A percentile compares a stretch with the other conserved stretches of the same genome.
phyloP scores from a whole-genome alignment of 2,888 invertebrate genomes.

The Acronicta aceris region DNA sequence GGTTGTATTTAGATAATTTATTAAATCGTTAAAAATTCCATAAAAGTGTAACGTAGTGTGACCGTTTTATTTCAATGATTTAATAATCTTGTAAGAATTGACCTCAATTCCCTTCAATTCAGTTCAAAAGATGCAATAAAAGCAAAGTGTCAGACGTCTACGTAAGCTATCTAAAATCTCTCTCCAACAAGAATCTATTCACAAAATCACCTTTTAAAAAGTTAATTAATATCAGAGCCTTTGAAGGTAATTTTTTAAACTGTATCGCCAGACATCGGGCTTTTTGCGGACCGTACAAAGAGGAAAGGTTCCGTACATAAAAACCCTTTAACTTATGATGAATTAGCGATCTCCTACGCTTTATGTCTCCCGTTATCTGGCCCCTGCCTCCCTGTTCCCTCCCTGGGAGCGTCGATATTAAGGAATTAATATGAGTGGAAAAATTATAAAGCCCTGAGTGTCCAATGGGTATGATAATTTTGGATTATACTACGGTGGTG shows the following conservation, averaged over 20 bases:
- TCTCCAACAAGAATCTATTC: slow-evolving; percentile 42
- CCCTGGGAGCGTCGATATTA: slow-evolving; percentile 81
- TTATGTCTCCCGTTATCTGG: slow-evolving; percentile 88
- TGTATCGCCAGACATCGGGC: slow-evolving; percentile 74
- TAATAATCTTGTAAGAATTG: no score
- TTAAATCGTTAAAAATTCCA: no score
- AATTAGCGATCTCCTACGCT: slow-evolving; percentile 89
- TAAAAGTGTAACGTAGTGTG: no score
- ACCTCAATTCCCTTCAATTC: no score
- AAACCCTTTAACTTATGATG: slow-evolving; percentile 90
- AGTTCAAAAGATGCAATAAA: neutral
- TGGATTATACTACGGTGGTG: slow-evolving; percentile 25
- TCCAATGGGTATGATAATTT: slow-evolving; percentile 50
- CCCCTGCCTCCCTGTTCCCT: slow-evolving; percentile 64
- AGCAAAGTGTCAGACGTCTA: neutral
- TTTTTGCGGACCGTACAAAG: slow-evolving; percentile 84
- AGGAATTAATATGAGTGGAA: slow-evolving; percentile 86
- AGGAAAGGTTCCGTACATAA: slow-evolving; percentile 82
- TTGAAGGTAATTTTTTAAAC: slow-evolving; percentile 78
- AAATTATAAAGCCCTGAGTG: slow-evolving; percentile 73
- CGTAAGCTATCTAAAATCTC: slow-evolving; percentile 16
- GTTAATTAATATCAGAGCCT: slow-evolving; percentile 82
- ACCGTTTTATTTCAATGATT: no score
- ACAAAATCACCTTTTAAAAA: slow-evolving; percentile 70
- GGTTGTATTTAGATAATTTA: no score